Base-by-base conservation (phyloP, 2,113 vertebrate genomes). In the Lamprotornis superbus region DNA sequence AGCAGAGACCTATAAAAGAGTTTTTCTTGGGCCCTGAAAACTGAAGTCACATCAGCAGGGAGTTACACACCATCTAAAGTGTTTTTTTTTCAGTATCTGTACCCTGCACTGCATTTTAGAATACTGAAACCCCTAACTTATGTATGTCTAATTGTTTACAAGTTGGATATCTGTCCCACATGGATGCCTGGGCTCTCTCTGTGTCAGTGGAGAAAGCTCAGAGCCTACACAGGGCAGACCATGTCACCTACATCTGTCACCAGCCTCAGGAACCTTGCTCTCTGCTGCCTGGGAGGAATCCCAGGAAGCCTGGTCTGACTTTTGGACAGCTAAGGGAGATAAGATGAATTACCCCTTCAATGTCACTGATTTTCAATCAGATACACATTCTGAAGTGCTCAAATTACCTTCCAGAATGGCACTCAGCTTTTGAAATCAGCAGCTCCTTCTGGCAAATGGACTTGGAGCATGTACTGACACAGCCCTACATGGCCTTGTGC, bases 401-500 rank as follows among this genome's bases (percentile, higher is more conserved):
- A 75, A 83, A 90, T 94, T 52, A 52, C 79, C 47, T 74, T 65
- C 68, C 57, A 74, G 86, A 83, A 50, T n/a, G 68, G 40, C 71
- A 71, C 25, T 93, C 56, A 24, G 59, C 37, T 83, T 76, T 69
- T 59, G 78, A 63, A 89, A 77, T 71, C 64, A 42, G 31, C 71
- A 42, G 46, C 57, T 77, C 0, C 78, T 90, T 59, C 53, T 42
- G 60, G 86, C 50, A 86, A 35, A 65, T 28, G 6, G 21, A 37
- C n/a, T 67, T 12, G 35, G 79, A 73, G 39, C 20, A 0, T 3
- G 16, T 6, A 16, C 4, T 49, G 85, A 35, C 81, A 18, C 25
- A 24, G 64, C 2, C 2, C 20, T 20, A 1, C 2, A 0, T 6
- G 60, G 80, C 33, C 53, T 52, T 4, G 21, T 11, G 49, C 46